Percentiles rank a stretch among this genome's conserved stretches.
Conservation (phyloP, 2,888 invertebrate genomes). For the Anaspis maculata region DNA sequence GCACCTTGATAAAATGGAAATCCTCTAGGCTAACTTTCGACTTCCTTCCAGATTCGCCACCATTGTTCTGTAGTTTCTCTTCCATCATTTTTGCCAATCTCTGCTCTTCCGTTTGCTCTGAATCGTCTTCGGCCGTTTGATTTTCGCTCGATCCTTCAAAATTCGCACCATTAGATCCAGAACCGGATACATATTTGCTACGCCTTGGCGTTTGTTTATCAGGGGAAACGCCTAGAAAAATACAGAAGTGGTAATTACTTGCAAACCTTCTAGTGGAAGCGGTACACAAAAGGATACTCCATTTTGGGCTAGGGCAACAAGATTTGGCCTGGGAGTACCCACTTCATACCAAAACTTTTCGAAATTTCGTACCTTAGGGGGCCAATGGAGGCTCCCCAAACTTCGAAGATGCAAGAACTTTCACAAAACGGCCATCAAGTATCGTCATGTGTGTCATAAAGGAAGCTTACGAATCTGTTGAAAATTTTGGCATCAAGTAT, state of each 20-base stretch:
- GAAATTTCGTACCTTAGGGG: too few species aligned
- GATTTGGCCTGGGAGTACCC: too few species aligned
- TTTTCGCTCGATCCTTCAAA: slow-evolving; percentile 29
- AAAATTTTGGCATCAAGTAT: too few species aligned
- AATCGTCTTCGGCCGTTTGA: slow-evolving; percentile 27
- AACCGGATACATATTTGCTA: slow-evolving; percentile 41
- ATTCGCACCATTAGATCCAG: slow-evolving; percentile 34
- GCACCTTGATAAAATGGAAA: slow-evolving; percentile 96
- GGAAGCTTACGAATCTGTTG: too few species aligned
- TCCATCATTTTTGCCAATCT: slow-evolving; percentile 40
- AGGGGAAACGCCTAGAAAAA: slow-evolving; percentile 59
- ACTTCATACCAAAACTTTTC: slow-evolving; percentile 3
- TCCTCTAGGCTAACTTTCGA: slow-evolving; percentile 78
- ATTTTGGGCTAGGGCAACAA: too few species aligned
- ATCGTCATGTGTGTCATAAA: too few species aligned
- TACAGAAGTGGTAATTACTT: slow-evolving; percentile 2
- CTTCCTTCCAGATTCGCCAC: slow-evolving; percentile 57
- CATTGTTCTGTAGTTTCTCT: slow-evolving; percentile 37
- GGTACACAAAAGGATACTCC: too few species aligned
- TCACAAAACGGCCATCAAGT: too few species aligned
- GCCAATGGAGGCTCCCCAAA: too few species aligned
- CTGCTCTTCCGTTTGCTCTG: slow-evolving; percentile 26
- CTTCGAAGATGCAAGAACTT: too few species aligned
- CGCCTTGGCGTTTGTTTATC: slow-evolving; percentile 69
- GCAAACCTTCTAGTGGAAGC: too few species aligned